Percentiles rank a stretch among this genome's conserved stretches.
These are phyloP conservation scores for Pseudorhiza aurosa DNA, from an alignment of 30 jellyfish, hydroid and myxozoan genomes.

Conservation along the genomic window DNA sequence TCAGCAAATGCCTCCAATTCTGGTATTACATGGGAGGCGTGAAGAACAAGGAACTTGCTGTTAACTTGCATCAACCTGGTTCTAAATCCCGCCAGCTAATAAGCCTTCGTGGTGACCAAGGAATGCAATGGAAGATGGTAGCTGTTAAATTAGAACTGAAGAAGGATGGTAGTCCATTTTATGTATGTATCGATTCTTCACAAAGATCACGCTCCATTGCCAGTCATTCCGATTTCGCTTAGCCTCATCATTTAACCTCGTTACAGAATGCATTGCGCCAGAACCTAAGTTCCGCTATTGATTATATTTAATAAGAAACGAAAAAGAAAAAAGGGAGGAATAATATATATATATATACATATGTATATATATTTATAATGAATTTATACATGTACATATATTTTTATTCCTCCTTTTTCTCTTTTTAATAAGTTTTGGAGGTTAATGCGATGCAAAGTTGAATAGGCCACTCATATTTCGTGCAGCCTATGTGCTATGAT, in stretches of 20 bases:
- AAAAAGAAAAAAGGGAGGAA: too few relatives aligned
- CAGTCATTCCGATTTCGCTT: neutral
- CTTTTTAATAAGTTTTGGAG: too few relatives aligned
- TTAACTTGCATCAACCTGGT: conserved; percentile 15
- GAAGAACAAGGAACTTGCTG: conserved; percentile 17
- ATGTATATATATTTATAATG: too few relatives aligned
- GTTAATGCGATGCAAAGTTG: too few relatives aligned
- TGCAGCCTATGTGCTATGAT: too few relatives aligned
- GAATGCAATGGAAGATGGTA: conserved; percentile 49
- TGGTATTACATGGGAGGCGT: conserved; percentile 58
- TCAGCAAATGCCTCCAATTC: conserved; percentile 51
- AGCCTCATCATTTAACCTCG: neutral
- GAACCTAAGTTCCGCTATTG: too few relatives aligned
- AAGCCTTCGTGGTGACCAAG: conserved; percentile 45
- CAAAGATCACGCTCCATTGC: neutral
- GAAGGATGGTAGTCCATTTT: conserved; percentile 11
- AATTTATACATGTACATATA: too few relatives aligned
- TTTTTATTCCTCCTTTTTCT: too few relatives aligned
- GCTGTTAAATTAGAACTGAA: conserved; percentile 15
- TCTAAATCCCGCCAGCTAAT: neutral
- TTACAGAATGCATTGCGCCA: too few relatives aligned
- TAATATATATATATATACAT: too few relatives aligned
- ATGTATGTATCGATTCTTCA: conserved; percentile 10
- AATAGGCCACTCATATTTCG: too few relatives aligned
- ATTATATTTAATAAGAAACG: too few relatives aligned